Evolutionary conservation across 2,113 vertebrate genomes (phyloP), one percentile per base, ranked within the genome.

Genomic region (Pogona vitticeps): DNA sequence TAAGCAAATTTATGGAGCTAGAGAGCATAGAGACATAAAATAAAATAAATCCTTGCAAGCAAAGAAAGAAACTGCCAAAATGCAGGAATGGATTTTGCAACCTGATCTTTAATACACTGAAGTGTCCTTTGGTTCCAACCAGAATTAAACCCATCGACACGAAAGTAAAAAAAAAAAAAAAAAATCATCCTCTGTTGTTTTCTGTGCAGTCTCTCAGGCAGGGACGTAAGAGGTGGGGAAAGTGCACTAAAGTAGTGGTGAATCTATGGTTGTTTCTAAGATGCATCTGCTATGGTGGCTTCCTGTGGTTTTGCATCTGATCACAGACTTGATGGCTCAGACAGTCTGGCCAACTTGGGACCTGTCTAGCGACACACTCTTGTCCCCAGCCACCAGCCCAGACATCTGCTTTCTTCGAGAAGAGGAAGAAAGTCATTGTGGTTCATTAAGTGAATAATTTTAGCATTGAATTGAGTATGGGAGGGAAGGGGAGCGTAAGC

Each of bases 231-330:
- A 33, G 88, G 85, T n/a, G n/a, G 18, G 77, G 72, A 56, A 31
- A 78, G 78, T 92, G 85, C 91, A 86, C 90, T 89, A 90, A 26
- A 90, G 91, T 12, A 89, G 91, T 91, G 59, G 90, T 58, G 90
- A 92, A 91, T 86, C 93, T 89, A 82, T 52, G 87, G 80, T 94
- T 90, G 85, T 89, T 90, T 18, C 67, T 90, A 85, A 89, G 91
- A 92, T 94, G 72, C 86, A 89, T 96, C 96, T 95, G 95, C 92
- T 88, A 21, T 92, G 83, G 68, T 68, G 92, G 91, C 94, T 96
- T 96, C 96, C 96, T 94, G 96, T 95, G 96, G 95, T 94, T 95
- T 95, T 95, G 93, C 93, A 92, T 93, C 88, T 46, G 94, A 94
- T 95, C 95, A 86, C 78, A 79, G 94, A 94, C 94, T 90, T 92